These are phyloP conservation scores for Tokudaia tokunoshimensis DNA, from an alignment of 2,797 vertebrate species.

Conservation along the genomic window DNA sequence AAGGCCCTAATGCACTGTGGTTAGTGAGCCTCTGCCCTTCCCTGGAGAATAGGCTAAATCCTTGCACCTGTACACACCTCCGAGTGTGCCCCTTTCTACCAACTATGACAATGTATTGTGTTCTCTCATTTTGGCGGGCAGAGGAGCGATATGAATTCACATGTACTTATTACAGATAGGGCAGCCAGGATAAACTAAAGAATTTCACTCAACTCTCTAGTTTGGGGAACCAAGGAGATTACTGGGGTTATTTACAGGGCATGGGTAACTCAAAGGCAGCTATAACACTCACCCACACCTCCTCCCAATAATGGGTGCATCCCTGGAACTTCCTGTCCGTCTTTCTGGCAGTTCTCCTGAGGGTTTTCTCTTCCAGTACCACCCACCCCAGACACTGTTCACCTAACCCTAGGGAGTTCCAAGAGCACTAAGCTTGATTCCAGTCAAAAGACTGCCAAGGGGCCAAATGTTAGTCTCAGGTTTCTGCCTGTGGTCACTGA, in stretches of 20 bases:
- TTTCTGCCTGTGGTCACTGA: not conserved
- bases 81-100: fast-evolving
- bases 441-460: not conserved
- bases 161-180: not conserved
- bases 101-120: not conserved
- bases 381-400: not conserved
- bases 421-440: not conserved
- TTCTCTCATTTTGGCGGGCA: not conserved
- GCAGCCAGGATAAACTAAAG: not conserved
- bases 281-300: fast-evolving
- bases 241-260: not conserved
- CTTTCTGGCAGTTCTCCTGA: not conserved
- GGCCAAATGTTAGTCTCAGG: not conserved
- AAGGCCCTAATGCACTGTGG: not conserved
- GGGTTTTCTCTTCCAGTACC: not conserved
- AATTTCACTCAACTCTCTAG: not conserved
- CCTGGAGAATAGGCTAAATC: not conserved
- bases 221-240: not conserved
- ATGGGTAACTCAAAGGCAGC: not conserved
- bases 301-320: not conserved
- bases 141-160: not conserved
- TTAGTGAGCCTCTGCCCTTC: not conserved
- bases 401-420: not conserved
- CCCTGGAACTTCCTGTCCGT: not conserved
- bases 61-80: not conserved